Percentiles rank a stretch among this genome's conserved stretches.
Evolutionary conservation across 2,113 vertebrate genomes (phyloP).

Genomic region (Hippoglossus stenolepis): DNA sequence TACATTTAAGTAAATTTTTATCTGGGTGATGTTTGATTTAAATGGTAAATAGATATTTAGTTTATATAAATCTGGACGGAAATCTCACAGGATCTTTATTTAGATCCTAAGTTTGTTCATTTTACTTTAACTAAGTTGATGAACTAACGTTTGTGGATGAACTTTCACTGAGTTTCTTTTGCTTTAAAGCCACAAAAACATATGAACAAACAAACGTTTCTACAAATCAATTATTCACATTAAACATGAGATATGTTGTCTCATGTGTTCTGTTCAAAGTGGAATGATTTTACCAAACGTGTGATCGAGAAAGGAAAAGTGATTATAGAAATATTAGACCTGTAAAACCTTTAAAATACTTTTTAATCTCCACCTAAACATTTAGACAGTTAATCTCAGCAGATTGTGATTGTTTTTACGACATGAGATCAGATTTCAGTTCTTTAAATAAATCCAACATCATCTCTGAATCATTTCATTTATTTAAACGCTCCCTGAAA

Average conservation of each 20-base stretch:
- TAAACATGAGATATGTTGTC: no score
- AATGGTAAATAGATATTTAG: neutral
- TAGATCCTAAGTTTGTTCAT: neutral
- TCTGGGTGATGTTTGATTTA: neutral
- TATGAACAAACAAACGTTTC: neutral
- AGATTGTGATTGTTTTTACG: neutral
- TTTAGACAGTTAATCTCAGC: neutral
- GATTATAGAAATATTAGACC: neutral
- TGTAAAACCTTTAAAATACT: neutral
- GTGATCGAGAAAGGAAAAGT: constrained; percentile 6
- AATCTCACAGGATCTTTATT: neutral
- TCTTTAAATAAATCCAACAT: neutral
- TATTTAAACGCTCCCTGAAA: neutral
- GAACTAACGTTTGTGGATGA: neutral
- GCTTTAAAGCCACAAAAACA: constrained; percentile 19
- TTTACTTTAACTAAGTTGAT: neutral
- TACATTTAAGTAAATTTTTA: neutral
- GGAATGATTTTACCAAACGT: constrained; percentile 5
- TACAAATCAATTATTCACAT: neutral
- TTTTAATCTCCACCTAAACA: neutral
- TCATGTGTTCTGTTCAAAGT: neutral
- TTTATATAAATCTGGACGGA: neutral
- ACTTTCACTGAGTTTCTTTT: constrained; percentile 13
- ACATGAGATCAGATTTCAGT: neutral
- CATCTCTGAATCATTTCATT: neutral